These are phyloP conservation scores for Chionodraco myersi DNA, from an alignment of 2,113 vertebrate genomes.

Conservation along the genomic window DNA sequence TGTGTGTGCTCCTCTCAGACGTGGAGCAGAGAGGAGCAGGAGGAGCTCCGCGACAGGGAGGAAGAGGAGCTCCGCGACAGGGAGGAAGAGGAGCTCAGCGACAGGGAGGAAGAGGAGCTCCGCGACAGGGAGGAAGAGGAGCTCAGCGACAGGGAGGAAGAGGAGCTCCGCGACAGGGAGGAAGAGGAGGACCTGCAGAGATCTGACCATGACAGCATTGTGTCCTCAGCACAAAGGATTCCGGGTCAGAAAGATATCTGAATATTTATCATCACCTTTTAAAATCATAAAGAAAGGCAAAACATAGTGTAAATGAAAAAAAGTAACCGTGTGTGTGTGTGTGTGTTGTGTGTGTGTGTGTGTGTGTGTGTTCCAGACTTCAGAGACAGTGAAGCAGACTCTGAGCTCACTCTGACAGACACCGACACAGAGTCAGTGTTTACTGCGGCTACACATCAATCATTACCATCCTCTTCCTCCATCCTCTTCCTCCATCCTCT, in stretches of 20 bases:
- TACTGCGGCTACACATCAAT: neutral
- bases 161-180: neutral
- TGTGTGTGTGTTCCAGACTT: slow-evolving; percentile 36
- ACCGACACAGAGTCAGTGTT: slow-evolving; percentile 82
- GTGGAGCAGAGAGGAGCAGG: slow-evolving; percentile 14
- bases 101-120: slow-evolving; percentile 9
- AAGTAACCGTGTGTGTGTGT: too few relatives aligned
- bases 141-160: slow-evolving; percentile 3
- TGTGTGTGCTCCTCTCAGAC: slow-evolving; percentile 27
- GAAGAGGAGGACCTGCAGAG: slow-evolving; percentile 30
- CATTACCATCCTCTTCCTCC: neutral
- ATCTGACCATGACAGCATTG: slow-evolving; percentile 20
- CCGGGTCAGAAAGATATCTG: slow-evolving; percentile 37
- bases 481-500: neutral
- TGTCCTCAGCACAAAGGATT: slow-evolving; percentile 32
- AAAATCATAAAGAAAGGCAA: neutral
- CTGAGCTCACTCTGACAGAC: slow-evolving; percentile 80
- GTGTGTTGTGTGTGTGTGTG: too few relatives aligned
- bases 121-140: slow-evolving; percentile 23
- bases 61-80: slow-evolving; percentile 17
- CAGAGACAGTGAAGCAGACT: slow-evolving; percentile 73
- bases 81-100: slow-evolving; percentile 5
- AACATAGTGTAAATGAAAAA: neutral
- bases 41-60: slow-evolving; percentile 11
- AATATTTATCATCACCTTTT: neutral